Evolutionary conservation across 2,888 invertebrate genomes (phyloP).

Genomic region (Megaustenia siamemsis): DNA sequence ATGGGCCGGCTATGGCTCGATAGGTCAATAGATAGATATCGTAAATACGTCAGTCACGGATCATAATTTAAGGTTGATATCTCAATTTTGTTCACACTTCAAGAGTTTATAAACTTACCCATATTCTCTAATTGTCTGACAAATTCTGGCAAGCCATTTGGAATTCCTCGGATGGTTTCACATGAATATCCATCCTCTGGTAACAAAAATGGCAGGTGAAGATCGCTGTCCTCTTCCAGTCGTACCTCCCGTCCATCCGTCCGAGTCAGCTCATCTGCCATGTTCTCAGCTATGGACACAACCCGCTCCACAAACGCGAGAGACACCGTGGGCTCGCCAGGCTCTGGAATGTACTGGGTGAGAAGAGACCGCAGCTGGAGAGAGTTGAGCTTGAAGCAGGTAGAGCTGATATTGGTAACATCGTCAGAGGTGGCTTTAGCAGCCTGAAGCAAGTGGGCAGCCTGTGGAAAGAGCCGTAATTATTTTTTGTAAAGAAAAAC

Average conservation of each 20-base stretch:
- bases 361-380: constrained; percentile 93
- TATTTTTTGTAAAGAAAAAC: no score
- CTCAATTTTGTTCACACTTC: not conserved
- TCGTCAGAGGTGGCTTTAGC: constrained; percentile 92
- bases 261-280: constrained; percentile 90
- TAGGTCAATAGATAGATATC: no score
- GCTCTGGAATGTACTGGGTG: constrained; percentile 86
- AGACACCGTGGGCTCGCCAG: constrained; percentile 84
- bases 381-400: constrained; percentile 98
- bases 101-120: constrained; percentile 52
- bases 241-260: constrained; percentile 92
- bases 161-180: constrained; percentile 95
- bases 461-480: constrained; percentile 88
- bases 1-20: no score
- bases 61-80: no score
- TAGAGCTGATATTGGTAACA: constrained; percentile 91
- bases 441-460: constrained; percentile 89
- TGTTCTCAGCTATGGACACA: constrained; percentile 80
- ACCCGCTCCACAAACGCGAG: constrained; percentile 82
- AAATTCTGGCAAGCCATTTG: constrained; percentile 83
- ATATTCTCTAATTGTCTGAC: constrained; percentile 69
- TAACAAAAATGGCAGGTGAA: constrained; percentile 93
- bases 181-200: constrained; percentile 99
- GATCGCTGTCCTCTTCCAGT: constrained; percentile 91
- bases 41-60: no score